phyloP scores from a whole-genome alignment of 1,140 invertebrate genomes.

The Atta texana region DNA sequence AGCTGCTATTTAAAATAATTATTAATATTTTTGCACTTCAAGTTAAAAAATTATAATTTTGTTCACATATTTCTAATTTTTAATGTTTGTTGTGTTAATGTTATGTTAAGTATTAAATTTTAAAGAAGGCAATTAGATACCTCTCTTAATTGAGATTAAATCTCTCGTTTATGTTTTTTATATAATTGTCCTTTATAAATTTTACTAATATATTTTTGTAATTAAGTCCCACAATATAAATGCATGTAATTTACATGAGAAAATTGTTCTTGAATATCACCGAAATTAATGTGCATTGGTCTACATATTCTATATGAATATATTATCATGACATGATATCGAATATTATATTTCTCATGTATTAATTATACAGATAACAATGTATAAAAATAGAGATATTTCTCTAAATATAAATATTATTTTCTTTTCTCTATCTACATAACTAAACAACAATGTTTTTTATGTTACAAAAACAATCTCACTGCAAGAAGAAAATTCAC shows the following conservation, averaged over 20 bases:
- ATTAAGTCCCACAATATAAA: slow-evolving; percentile 1
- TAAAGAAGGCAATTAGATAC: not conserved
- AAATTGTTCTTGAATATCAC: slow-evolving; percentile 7
- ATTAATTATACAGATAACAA: slow-evolving; percentile 22
- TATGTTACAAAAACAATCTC: slow-evolving; percentile 35
- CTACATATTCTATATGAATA: not conserved
- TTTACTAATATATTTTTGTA: not conserved
- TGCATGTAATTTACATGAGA: not conserved
- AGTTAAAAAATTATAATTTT: slow-evolving; percentile 27
- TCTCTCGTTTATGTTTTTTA: not conserved
- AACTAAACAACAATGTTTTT: slow-evolving; percentile 25
- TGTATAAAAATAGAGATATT: slow-evolving; percentile 14
- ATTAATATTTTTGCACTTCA: not conserved
- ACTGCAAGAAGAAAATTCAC: slow-evolving; percentile 14
- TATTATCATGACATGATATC: not conserved
- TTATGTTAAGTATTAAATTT: not conserved
- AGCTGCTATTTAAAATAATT: not conserved
- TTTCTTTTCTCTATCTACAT: slow-evolving; percentile 28
- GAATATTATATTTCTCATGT: slow-evolving; percentile 17
- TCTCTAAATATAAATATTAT: slow-evolving; percentile 43
- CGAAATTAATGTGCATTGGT: slow-evolving; percentile 21
- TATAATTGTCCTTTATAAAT: not conserved
- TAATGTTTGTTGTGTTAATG: not conserved
- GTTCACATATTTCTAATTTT: not conserved
- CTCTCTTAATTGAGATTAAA: not conserved